These are phyloP conservation scores for Oncorhynchus kisutch DNA, from an alignment of 2,113 vertebrate genomes.

Conservation along the genomic window DNA sequence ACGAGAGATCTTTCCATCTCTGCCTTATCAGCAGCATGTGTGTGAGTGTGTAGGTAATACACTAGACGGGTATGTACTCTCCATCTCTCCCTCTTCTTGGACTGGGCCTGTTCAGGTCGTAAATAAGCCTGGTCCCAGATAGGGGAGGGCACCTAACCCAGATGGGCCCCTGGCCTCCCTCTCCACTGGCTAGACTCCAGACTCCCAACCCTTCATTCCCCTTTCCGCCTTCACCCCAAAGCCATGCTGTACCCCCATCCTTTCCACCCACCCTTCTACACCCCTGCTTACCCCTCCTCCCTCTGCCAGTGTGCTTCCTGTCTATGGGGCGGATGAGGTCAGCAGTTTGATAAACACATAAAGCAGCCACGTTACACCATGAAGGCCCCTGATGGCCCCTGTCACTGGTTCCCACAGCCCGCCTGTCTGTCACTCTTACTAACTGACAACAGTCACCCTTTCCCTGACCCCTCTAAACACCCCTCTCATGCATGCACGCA, in stretches of 20 bases:
- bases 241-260: neutral
- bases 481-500: neutral
- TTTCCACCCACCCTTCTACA: neutral
- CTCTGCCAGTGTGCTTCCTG: slow-evolving; percentile 61
- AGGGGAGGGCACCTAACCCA: slow-evolving; percentile 52
- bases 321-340: slow-evolving; percentile 56
- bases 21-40: slow-evolving; percentile 43
- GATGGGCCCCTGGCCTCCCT: slow-evolving; percentile 49
- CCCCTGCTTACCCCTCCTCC: slow-evolving; percentile 13
- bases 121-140: slow-evolving; percentile 56
- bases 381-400: slow-evolving; percentile 61
- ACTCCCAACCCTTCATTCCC: slow-evolving; percentile 18
- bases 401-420: slow-evolving; percentile 65
- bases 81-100: slow-evolving; percentile 37
- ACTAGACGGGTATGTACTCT: slow-evolving; percentile 15
- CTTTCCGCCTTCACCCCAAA: neutral
- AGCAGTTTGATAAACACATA: slow-evolving; percentile 70
- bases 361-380: slow-evolving; percentile 59
- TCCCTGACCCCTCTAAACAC: neutral
- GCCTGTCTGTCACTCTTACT: slow-evolving; percentile 59
- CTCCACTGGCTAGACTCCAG: slow-evolving; percentile 35
- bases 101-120: slow-evolving; percentile 45
- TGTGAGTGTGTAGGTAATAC: slow-evolving; percentile 46
- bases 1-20: slow-evolving; percentile 48
- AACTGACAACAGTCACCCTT: slow-evolving; percentile 61